Evolutionary conservation across 1,140 invertebrate genomes (phyloP).

Genomic region (Pinna nobilis): DNA sequence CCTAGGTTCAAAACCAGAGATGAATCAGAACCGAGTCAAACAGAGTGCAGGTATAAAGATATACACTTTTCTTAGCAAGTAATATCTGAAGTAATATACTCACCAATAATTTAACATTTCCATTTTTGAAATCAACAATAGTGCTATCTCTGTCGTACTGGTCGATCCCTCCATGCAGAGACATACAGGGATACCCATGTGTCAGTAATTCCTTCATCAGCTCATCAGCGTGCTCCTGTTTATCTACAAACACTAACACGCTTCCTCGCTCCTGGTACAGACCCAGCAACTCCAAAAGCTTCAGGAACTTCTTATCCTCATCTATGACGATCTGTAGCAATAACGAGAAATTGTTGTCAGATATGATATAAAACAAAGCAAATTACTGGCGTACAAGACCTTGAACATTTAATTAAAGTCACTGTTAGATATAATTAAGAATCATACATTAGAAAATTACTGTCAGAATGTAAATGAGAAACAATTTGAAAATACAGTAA

Average conservation of each 20-base stretch:
- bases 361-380: too few relatives aligned
- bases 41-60: too few relatives aligned
- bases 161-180: slow-evolving; percentile 99
- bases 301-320: slow-evolving; percentile 98
- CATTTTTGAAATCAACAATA: slow-evolving; percentile 98
- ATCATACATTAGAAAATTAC: too few relatives aligned
- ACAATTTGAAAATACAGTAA: too few relatives aligned
- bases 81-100: slow-evolving; percentile 38
- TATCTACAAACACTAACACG: slow-evolving; percentile 98
- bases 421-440: too few relatives aligned
- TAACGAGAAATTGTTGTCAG: too few relatives aligned
- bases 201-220: slow-evolving; percentile 97
- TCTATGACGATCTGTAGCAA: slow-evolving; percentile 85
- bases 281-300: slow-evolving; percentile 96
- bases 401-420: too few relatives aligned
- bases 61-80: too few relatives aligned
- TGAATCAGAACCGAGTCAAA: too few relatives aligned
- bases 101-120: slow-evolving; percentile 83
- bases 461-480: too few relatives aligned
- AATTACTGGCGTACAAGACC: too few relatives aligned
- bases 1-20: too few relatives aligned
- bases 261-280: slow-evolving; percentile 95
- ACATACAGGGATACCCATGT: slow-evolving; percentile 95
- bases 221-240: slow-evolving; percentile 97
- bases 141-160: slow-evolving; percentile 99